Evolutionary conservation across 2,113 vertebrate species (phyloP), one percentile per base, ranked within the genome.

Genomic region (Pollimyrus isidori): DNA sequence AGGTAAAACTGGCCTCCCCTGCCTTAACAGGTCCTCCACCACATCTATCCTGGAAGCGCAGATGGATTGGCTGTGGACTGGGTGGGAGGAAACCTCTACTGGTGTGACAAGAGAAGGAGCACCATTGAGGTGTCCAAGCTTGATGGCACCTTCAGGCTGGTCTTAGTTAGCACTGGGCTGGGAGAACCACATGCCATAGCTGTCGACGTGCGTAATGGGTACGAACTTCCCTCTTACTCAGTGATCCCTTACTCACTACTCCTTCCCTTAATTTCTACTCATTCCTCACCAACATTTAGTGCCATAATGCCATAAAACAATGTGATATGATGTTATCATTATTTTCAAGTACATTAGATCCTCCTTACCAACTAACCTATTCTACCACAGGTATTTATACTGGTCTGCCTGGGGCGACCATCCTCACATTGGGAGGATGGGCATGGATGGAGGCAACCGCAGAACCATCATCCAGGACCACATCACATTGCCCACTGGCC

Each of bases 391-490:
- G 88, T 98, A 97, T 1, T 99, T 99, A 98, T 99, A 99, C 95
- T 99, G 98, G 98, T 98, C 98, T 13, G 98, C 99, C 91, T 99
- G 98, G 98, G 98, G 98, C 4, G 98, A 99, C 90, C 98, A 99
- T 90, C 98, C 98, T 15, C 99, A 99, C 94, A 99, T 99, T 0
- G 98, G 99, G 94, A 98, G 97, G 0, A 98, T 98, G 0, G 98
- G 97, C 2, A 99, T 99, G 98, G 98, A 99, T 0, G 98, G 98
- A 42, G 99, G 98, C 0, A 95, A 98, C 93, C 96, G 98, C 30
- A 97, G 98, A 93, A 99, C 96, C 0, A 94, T 99, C 92, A 97
- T 99, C 5, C 97, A 99, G 84, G 97, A 99, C 93, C 97, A 98
- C 94, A 97, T 99, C 91, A 98, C 99, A 91, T 99, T 98, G 98